A percentile compares a stretch with the other conserved stretches of the same genome.
Evolutionary conservation across 1,140 invertebrate species (phyloP).

Genomic region (Chlorops oryzae): DNA sequence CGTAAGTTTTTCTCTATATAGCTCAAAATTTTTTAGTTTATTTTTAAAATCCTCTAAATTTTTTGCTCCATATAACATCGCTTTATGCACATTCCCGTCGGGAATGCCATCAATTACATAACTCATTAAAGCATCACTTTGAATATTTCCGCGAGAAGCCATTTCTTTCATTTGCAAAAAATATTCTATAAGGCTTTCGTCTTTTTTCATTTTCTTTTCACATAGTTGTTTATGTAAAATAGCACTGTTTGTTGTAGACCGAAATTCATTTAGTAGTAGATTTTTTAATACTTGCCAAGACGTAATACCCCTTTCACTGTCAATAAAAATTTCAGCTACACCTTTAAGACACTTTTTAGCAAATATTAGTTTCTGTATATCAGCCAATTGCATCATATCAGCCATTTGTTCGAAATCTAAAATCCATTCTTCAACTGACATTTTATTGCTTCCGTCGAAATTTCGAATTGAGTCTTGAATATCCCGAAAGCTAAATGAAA

Average conservation of each 20-base stretch:
- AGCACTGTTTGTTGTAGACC: neutral
- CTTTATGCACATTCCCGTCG: constrained; percentile 4
- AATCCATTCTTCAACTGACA: neutral
- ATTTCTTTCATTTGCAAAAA: constrained; percentile 12
- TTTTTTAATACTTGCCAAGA: neutral
- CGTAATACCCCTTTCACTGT: neutral
- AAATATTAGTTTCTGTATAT: neutral
- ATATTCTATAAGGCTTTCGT: constrained; percentile 12
- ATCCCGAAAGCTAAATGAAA: neutral
- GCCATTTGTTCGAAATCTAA: neutral
- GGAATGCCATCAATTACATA: constrained; percentile 1
- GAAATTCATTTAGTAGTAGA: neutral
- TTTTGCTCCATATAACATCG: constrained; percentile 12
- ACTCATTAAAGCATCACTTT: constrained; percentile 3
- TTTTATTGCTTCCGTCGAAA: neutral
- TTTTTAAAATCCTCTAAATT: neutral
- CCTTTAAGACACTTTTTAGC: neutral
- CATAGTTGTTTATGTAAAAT: neutral
- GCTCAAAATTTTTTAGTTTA: constrained; percentile 9
- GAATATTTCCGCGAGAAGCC: constrained; percentile 1
- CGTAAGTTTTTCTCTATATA: neutral
- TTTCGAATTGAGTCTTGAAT: constrained; percentile 1
- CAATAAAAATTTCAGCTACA: neutral
- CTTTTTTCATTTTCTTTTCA: neutral
- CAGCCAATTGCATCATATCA: neutral